Conservation (phyloP, 2,113 vertebrate genomes). For the Hippopotamus amphibius region DNA sequence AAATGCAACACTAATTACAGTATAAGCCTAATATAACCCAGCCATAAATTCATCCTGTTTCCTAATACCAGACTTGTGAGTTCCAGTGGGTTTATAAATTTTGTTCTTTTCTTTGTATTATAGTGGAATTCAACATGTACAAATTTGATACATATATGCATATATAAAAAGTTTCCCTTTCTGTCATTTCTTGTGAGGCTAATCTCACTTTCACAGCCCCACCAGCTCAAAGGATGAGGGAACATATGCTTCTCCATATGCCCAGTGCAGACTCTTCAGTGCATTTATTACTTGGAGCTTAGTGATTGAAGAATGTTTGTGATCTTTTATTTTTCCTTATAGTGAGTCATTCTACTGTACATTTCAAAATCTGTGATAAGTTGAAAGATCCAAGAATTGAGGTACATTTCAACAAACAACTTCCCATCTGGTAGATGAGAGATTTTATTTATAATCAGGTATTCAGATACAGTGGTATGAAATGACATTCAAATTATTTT, state of each 20-base stretch:
- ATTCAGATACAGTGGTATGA: slow-evolving; percentile 71
- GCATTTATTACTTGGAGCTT: slow-evolving; percentile 86
- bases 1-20: slow-evolving; percentile 15
- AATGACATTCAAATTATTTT: slow-evolving; percentile 77
- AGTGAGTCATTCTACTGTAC: slow-evolving; percentile 89
- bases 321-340: slow-evolving; percentile 88
- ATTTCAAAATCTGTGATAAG: slow-evolving; percentile 87
- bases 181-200: slow-evolving; percentile 85
- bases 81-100: slow-evolving; percentile 50
- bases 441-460: slow-evolving; percentile 84
- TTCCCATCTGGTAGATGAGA: slow-evolving; percentile 87
- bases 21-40: slow-evolving; percentile 13
- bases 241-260: slow-evolving; percentile 92
- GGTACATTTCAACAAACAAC: slow-evolving; percentile 86
- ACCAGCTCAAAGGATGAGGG: slow-evolving; percentile 84
- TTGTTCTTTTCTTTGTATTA: slow-evolving; percentile 73
- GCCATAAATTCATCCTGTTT: slow-evolving; percentile 26
- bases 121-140: slow-evolving; percentile 82
- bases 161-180: slow-evolving; percentile 81
- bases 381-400: slow-evolving; percentile 85
- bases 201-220: slow-evolving; percentile 86
- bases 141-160: slow-evolving; percentile 75
- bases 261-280: slow-evolving; percentile 84
- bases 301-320: slow-evolving; percentile 88
- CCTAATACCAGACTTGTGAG: not conserved